Base-by-base conservation (phyloP, 1,140 invertebrate genomes). In the Caenorhabditis remanei region DNA sequence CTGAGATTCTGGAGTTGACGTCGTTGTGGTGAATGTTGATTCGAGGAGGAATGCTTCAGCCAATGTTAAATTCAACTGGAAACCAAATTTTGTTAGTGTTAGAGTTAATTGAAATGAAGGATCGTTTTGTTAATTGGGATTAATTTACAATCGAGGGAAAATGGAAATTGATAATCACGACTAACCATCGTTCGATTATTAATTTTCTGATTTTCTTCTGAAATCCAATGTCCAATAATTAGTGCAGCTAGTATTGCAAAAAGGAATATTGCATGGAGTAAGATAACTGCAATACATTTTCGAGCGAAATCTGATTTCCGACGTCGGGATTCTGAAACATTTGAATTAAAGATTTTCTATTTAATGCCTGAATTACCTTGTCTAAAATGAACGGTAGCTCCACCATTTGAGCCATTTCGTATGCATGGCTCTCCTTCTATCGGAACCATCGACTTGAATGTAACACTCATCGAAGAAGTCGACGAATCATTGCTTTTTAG, bases 181-280 rank as follows among this genome's bases (percentile, higher is more conserved):
- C 67, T 46, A 13, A 75, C 67, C 67, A 75, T 75, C 1, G 67
- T 75, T 75, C 67, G 40, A 75, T 75, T 75, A 46, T 32, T 75
- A 6, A 75, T 8, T 48, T 75, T 75, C 24, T 75, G 67, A 46
- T 75, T 75, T 46, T 75, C 67, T 75, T 75, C 67, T 46, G 67
- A 75, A 46, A 75, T 75, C 67, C 67, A 75, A 46, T 75, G 67
- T 46, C 67, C 67, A 9, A 75, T 75, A n/a, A 75, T 75, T 9
- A 75, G 16, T 11, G 67, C 67, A 19, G 67, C 67, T 48, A 75
- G 43, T 19, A 75, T 75, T 8, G 67, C 67, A 46, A 75, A 32
- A 19, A 75, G 67, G n/a, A 75, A 75, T 75, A 75, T 75, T 46
- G 67, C 67, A 75, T 75, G 67, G 13, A 75, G 67, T 21, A 75